phyloP scores from a whole-genome alignment of 2,888 invertebrate species.

The Rhodophaea formosa region DNA sequence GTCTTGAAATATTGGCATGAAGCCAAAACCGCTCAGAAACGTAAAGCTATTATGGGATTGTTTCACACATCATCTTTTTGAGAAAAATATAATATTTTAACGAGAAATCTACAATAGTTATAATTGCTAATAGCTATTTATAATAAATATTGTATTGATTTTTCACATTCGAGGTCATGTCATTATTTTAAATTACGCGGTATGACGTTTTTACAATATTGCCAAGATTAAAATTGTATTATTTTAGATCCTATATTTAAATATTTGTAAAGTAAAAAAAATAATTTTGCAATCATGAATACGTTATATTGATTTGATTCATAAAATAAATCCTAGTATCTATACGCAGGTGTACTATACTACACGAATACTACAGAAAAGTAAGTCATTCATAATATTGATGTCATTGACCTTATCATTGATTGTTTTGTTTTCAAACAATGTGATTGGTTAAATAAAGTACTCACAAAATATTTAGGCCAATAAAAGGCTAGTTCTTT shows the following conservation, averaged over 20 bases:
- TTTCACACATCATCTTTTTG: background rate
- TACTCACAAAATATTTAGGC: too few relatives aligned
- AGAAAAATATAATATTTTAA: background rate
- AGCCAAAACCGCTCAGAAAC: slow-evolving; percentile 42
- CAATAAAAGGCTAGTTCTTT: too few relatives aligned
- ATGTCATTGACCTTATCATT: too few relatives aligned
- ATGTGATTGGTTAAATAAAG: too few relatives aligned
- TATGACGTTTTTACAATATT: background rate
- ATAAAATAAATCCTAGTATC: too few relatives aligned
- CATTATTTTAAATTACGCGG: slow-evolving; percentile 11
- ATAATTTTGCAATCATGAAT: too few relatives aligned
- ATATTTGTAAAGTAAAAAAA: too few relatives aligned
- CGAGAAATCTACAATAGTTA: background rate
- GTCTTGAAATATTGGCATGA: slow-evolving; percentile 53
- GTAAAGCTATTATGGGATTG: background rate
- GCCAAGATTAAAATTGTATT: background rate
- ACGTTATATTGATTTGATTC: too few relatives aligned
- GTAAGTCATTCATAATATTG: too few relatives aligned
- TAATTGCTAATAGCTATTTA: background rate
- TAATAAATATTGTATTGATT: background rate
- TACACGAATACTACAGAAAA: too few relatives aligned
- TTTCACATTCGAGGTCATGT: background rate
- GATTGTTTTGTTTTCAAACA: too few relatives aligned
- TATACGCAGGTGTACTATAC: too few relatives aligned
- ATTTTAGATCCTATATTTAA: background rate